phyloP scores from a whole-genome alignment of 2,888 invertebrate genomes.

The Drosophila phalerata region DNA sequence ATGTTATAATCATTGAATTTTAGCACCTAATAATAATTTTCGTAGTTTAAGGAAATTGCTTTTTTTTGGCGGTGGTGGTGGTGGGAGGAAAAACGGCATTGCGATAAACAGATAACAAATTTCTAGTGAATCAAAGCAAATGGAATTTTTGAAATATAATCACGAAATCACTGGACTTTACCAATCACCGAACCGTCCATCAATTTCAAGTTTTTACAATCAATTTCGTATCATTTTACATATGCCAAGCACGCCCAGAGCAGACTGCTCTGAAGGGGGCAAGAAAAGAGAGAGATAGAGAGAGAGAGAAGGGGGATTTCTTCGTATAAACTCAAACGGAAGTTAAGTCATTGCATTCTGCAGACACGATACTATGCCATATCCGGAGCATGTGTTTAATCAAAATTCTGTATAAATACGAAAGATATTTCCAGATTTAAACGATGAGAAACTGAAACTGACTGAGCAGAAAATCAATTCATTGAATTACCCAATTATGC shows the following conservation, averaged over 20 bases:
- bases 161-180: slow-evolving; percentile 26
- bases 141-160: slow-evolving; percentile 12
- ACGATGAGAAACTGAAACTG: slow-evolving; percentile 1
- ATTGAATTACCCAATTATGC: slow-evolving; percentile 26
- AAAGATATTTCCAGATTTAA: slow-evolving; percentile 5
- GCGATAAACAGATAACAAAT: slow-evolving; percentile 36
- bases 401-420: slow-evolving; percentile 8
- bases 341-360: slow-evolving; percentile 49
- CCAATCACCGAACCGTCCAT: slow-evolving; percentile 44
- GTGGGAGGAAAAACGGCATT: neutral
- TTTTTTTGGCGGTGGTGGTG: neutral
- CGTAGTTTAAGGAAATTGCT: slow-evolving; percentile 18
- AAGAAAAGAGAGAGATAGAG: neutral
- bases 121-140: slow-evolving; percentile 30
- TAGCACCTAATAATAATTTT: slow-evolving; percentile 21
- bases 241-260: slow-evolving; percentile 44
- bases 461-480: neutral
- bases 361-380: slow-evolving; percentile 21
- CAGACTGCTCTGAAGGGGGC: slow-evolving; percentile 5
- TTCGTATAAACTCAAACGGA: slow-evolving; percentile 53
- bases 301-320: neutral
- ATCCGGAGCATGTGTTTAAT: slow-evolving; percentile 23
- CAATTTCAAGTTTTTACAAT: slow-evolving; percentile 21
- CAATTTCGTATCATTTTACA: slow-evolving; percentile 52
- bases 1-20: slow-evolving; percentile 29